Base-by-base conservation (phyloP, 2,888 invertebrate species). In the Sesia bembeciformis region DNA sequence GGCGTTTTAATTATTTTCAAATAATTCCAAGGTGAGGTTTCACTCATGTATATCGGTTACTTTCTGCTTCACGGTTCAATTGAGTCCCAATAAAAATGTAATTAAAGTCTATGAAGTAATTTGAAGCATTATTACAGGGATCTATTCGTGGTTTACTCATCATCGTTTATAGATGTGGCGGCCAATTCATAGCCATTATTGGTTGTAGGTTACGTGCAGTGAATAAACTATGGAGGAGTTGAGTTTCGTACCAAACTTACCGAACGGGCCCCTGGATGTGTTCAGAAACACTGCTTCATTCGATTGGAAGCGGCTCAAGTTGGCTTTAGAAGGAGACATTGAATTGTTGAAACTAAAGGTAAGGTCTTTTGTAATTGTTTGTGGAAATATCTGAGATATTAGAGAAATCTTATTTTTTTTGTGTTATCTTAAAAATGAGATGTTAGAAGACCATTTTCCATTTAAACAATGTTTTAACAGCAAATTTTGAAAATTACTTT, bases 291-390 rank as follows among this genome's bases (percentile, higher is more conserved):
- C 91, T 61, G 94, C 96, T 1, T 93, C 93, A 8, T 97, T 98
- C 70, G 92, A 96, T 74, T 97, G 97, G 96, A 97, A 96, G 80
- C 91, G 92, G 59, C 90, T 98, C 79, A 94, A 94, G 73, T 73
- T 95, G 50, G 91, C 95, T 54, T 87, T 97, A 58, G 96, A 97
- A 75, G 95, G 94, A 61, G 93, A 94, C 68, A 76, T 89, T 54
- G 93, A 95, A 53, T 85, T 92, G 59, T 78, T 97, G 41, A 91
- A 92, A 74, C 92, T 94, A 57, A 96, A 97, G 93, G 98, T 97
- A 78, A 82, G 76, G 63, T 39, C 56, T 42, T 42, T 42, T 1
- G 1, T 7, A 7, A 42, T 5, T 42, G 3, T 42, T 42, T 42
- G 23, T 23, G 23, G 23, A 23, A 23, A 23, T n/a, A n/a, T n/a